Base-by-base conservation (phyloP, 1,140 invertebrate genomes). In the Palaemon carinicauda region DNA sequence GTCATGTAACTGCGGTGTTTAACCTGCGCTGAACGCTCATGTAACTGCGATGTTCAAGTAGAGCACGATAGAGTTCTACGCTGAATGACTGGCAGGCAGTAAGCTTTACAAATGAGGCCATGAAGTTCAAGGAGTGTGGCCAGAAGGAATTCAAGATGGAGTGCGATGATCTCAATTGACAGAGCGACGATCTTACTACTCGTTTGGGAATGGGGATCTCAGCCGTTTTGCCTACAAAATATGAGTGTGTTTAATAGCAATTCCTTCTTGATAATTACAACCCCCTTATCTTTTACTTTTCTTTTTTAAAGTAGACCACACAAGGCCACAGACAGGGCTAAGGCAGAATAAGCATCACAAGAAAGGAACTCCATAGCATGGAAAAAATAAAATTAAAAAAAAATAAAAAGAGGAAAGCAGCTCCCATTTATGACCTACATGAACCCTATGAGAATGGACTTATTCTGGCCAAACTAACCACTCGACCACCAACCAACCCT, bases 181-280 rank as follows among this genome's bases (percentile, higher is more conserved):
- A 77, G 85, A 87, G 85, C 69, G 85, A 69, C 85, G 85, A 87
- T 87, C 85, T 87, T 87, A 87, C 85, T 87, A 87, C 85, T 87
- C 85, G 85, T 81, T 87, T 87, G 85, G 85, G 85, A 87, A 87
- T 87, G 85, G 85, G 85, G 85, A 82, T 87, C 85, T 87, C 85
- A 87, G 85, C 85, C 85, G 85, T 87, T 81, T 87, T 87, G 85
- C 85, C 85, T 87, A 87, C 85, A 87, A 87, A 87, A 87, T 87
- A 87, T 87, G 85, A 87, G 85, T 87, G 85, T 81, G 81, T 80
- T 87, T 71, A 87, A 87, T 87, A 86, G 24, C 84, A 86, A 69
- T 86, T 73, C 65, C 84, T 80, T 60, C 31, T 80, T 80, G 75
- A 86, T 86, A 41, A 85, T 80, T 41, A 41, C 41, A 41, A 41